Evolutionary conservation across 2,888 invertebrate genomes (phyloP).

Genomic region (Callosobruchus maculatus): DNA sequence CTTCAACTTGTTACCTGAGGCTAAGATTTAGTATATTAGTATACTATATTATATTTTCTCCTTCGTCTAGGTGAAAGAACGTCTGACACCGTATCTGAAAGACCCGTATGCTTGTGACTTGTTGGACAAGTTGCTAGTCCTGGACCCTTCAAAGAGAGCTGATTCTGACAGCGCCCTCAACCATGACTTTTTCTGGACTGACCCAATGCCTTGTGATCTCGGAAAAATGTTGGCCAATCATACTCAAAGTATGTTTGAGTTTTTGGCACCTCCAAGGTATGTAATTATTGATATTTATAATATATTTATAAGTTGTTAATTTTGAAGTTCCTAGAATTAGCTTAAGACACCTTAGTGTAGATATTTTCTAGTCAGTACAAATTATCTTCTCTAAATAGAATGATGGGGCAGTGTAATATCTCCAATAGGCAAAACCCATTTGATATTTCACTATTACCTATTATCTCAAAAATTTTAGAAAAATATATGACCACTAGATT

Average conservation of each 20-base stretch:
- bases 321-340: no score
- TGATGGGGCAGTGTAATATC: no score
- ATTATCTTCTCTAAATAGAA: no score
- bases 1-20: no score
- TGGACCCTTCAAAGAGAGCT: slow-evolving; percentile 85
- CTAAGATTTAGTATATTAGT: not conserved
- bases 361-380: no score
- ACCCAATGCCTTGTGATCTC: slow-evolving; percentile 91
- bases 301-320: no score
- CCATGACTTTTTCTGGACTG: slow-evolving; percentile 98
- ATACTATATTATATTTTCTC: not conserved
- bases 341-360: no score
- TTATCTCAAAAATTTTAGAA: no score
- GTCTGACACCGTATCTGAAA: slow-evolving; percentile 84
- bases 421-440: no score
- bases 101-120: slow-evolving; percentile 91
- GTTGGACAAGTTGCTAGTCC: slow-evolving; percentile 82
- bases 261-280: slow-evolving; percentile 68
- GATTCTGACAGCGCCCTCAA: slow-evolving; percentile 92
- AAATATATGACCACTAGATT: no score
- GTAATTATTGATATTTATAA: not conserved
- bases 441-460: no score
- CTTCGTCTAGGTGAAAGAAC: slow-evolving; percentile 64
- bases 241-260: slow-evolving; percentile 93
- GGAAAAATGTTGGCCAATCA: slow-evolving; percentile 89